These are phyloP conservation scores for Poecile montanus DNA, from an alignment of 2,797 vertebrate genomes.

Conservation along the genomic window DNA sequence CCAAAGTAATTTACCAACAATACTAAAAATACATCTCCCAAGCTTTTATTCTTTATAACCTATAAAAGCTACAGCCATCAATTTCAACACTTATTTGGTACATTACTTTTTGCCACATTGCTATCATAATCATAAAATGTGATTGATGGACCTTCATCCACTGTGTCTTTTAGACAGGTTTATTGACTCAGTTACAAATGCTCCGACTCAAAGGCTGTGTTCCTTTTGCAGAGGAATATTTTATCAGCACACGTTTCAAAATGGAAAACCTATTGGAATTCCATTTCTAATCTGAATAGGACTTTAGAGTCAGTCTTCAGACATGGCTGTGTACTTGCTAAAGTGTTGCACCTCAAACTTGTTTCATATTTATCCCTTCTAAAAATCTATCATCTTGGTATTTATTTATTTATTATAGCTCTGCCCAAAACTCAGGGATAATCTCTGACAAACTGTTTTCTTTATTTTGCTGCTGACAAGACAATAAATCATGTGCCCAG, in stretches of 20 bases:
- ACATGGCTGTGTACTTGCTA: not conserved
- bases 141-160: constrained; percentile 24
- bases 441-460: constrained; percentile 1
- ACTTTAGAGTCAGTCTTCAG: not conserved
- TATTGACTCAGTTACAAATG: constrained; percentile 28
- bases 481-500: constrained; percentile 23
- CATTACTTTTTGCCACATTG: constrained; percentile 3
- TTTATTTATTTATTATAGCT: not conserved
- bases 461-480: constrained; percentile 26
- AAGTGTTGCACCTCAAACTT: not conserved
- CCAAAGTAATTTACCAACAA: not conserved
- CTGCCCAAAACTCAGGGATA: not conserved
- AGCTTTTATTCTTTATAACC: not conserved
- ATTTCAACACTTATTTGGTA: constrained; percentile 15
- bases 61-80: not conserved
- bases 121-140: constrained; percentile 6
- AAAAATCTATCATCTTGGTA: not conserved
- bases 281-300: not conserved
- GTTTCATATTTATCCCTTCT: not conserved
- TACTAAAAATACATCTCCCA: not conserved
- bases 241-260: not conserved
- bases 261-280: not conserved
- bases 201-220: not conserved
- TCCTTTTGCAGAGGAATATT: constrained; percentile 5
- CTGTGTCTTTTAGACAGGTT: constrained; percentile 16